Percentiles rank a stretch among this genome's conserved stretches.
Evolutionary conservation across 2,888 invertebrate species (phyloP).

Genomic region (Stegana nigrithorax): DNA sequence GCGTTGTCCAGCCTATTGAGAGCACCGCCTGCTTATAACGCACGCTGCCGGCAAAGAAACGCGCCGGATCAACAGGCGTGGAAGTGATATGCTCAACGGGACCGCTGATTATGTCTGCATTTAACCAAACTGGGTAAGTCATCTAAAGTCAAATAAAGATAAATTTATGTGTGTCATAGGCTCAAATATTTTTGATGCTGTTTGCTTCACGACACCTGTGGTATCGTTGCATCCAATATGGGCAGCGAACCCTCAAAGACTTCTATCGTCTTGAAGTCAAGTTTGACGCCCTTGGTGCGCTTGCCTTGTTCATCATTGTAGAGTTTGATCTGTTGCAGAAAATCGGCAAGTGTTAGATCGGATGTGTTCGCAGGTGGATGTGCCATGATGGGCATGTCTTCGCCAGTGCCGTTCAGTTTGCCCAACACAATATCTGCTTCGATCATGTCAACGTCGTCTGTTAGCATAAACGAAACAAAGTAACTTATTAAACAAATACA

Average conservation of each 20-base stretch:
- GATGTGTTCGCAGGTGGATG: slow-evolving; percentile 82
- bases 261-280: slow-evolving; percentile 87
- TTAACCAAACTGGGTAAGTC: slow-evolving; percentile 83
- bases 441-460: slow-evolving; percentile 79
- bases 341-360: slow-evolving; percentile 80
- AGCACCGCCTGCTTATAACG: slow-evolving; percentile 76
- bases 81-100: slow-evolving; percentile 74
- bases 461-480: not conserved
- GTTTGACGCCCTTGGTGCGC: slow-evolving; percentile 81
- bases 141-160: slow-evolving; percentile 68
- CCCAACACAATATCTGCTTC: slow-evolving; percentile 88
- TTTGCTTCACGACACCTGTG: slow-evolving; percentile 67
- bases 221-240: slow-evolving; percentile 66
- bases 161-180: not conserved
- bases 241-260: slow-evolving; percentile 75
- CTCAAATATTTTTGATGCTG: too few species aligned
- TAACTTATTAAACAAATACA: not conserved
- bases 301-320: slow-evolving; percentile 68
- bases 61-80: slow-evolving; percentile 73
- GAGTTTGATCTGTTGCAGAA: slow-evolving; percentile 74
- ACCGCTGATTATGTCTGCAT: slow-evolving; percentile 84
- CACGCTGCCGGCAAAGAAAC: slow-evolving; percentile 74
- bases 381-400: slow-evolving; percentile 83
- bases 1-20: slow-evolving; percentile 89
- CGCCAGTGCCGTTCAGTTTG: slow-evolving; percentile 68